Conservation (phyloP, 1,140 invertebrate genomes). For the Camponotus pennsylvanicus region DNA sequence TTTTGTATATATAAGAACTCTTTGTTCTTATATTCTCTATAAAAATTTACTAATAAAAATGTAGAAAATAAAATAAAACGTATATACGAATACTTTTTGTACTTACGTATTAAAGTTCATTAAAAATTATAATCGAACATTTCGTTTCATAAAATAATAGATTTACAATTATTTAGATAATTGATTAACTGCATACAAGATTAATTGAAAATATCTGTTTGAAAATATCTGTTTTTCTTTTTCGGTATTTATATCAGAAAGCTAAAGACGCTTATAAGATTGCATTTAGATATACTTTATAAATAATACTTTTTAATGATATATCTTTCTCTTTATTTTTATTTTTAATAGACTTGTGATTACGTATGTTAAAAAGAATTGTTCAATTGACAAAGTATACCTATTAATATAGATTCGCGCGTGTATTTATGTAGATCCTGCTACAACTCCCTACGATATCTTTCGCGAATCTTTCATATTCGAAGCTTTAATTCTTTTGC, state of each 20-base stretch:
- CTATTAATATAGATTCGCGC: conserved; percentile 13
- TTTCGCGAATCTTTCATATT: not conserved
- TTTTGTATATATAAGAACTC: not conserved
- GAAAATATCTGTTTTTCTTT: not conserved
- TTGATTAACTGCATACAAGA: conserved; percentile 1
- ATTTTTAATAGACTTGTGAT: conserved; percentile 16
- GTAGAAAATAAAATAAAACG: conserved; percentile 3
- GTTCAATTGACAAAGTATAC: conserved; percentile 1
- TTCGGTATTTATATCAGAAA: not conserved
- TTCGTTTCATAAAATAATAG: conserved; percentile 11
- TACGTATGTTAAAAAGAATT: conserved; percentile 1
- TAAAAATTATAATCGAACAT: conserved; percentile 29
- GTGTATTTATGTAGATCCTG: conserved; percentile 31
- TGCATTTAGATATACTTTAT: not conserved
- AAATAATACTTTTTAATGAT: conserved; percentile 34
- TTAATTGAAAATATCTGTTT: conserved; percentile 2
- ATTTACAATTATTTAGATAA: conserved; percentile 24
- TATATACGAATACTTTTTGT: conserved; percentile 55
- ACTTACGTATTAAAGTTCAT: conserved; percentile 13
- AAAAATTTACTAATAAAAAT: conserved; percentile 9
- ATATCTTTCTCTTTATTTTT: conserved; percentile 15
- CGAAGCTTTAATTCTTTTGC: conserved; percentile 39
- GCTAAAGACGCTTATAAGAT: conserved; percentile 8
- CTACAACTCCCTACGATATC: conserved; percentile 2
- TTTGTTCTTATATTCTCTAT: not conserved